Evolutionary conservation across 1,140 invertebrate species (phyloP).

Genomic region (Bombus pascuorum): DNA sequence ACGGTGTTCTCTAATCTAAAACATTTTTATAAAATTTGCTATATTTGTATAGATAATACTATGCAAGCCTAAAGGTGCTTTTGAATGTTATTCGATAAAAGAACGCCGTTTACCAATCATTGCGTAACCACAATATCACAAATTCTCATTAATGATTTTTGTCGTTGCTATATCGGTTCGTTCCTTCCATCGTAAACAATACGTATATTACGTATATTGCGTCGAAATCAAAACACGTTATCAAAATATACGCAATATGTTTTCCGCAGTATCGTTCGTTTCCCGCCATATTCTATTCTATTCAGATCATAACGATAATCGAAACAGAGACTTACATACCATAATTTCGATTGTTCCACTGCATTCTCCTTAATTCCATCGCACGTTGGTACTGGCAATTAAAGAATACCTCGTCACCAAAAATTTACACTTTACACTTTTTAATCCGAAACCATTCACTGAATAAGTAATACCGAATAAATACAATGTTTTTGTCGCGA

Average conservation of each 20-base stretch:
- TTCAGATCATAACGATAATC: background rate
- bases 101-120: background rate
- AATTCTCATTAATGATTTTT: background rate
- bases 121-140: background rate
- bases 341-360: background rate
- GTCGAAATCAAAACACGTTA: background rate
- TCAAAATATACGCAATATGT: background rate
- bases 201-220: background rate
- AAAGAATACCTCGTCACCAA: too few species aligned
- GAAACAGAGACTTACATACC: background rate
- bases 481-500: background rate
- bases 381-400: background rate
- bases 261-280: background rate
- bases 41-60: background rate
- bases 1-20: too few species aligned
- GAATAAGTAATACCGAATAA: background rate
- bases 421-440: background rate
- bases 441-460: background rate
- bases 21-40: too few species aligned
- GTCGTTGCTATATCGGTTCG: background rate
- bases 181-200: background rate
- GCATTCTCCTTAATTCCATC: constrained; percentile 10
- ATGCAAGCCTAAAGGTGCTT: background rate
- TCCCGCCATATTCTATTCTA: background rate
- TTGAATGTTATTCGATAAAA: background rate